Percentiles rank a stretch among this genome's conserved stretches.
Evolutionary conservation across 1,140 invertebrate species (phyloP).

Genomic region (Lordiphosa clarofinis): DNA sequence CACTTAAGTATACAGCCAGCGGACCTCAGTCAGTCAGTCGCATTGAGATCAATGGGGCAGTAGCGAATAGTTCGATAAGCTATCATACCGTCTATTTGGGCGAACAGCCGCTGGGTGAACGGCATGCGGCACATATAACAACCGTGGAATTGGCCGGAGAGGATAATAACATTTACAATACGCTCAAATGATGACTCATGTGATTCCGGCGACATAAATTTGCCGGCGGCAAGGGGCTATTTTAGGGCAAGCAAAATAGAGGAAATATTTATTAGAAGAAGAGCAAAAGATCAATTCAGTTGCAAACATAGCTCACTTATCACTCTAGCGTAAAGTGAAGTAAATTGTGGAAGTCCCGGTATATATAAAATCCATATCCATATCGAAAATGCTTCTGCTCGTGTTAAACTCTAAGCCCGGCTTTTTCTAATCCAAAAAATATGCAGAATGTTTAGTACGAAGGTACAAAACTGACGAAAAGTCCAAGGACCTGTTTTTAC

Average conservation of each 20-base stretch:
- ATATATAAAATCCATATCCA: too few relatives aligned
- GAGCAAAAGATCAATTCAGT: constrained; percentile 1
- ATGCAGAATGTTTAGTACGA: neutral
- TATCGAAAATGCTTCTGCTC: too few relatives aligned
- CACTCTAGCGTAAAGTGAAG: too few relatives aligned
- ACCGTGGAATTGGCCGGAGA: constrained; percentile 66
- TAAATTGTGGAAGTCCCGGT: too few relatives aligned
- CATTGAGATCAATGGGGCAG: constrained; percentile 67
- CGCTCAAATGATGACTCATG: constrained; percentile 79
- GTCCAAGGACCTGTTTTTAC: neutral
- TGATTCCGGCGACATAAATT: constrained; percentile 75
- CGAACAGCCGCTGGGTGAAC: constrained; percentile 62
- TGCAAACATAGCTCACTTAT: too few relatives aligned
- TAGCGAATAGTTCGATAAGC: constrained; percentile 57
- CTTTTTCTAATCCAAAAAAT: neutral
- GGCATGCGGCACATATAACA: constrained; percentile 57
- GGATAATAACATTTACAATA: constrained; percentile 79
- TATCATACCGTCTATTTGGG: constrained; percentile 74
- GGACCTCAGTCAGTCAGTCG: constrained; percentile 67
- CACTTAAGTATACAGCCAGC: constrained; percentile 58
- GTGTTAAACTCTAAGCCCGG: too few relatives aligned
- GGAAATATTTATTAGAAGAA: constrained; percentile 12
- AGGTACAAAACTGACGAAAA: neutral
- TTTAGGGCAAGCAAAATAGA: constrained; percentile 34
- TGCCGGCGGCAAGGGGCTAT: constrained; percentile 64